Evolutionary conservation across 2,888 invertebrate species (phyloP), one percentile per base, ranked within the genome.

Genomic region (Coelogynopora nodosa): DNA sequence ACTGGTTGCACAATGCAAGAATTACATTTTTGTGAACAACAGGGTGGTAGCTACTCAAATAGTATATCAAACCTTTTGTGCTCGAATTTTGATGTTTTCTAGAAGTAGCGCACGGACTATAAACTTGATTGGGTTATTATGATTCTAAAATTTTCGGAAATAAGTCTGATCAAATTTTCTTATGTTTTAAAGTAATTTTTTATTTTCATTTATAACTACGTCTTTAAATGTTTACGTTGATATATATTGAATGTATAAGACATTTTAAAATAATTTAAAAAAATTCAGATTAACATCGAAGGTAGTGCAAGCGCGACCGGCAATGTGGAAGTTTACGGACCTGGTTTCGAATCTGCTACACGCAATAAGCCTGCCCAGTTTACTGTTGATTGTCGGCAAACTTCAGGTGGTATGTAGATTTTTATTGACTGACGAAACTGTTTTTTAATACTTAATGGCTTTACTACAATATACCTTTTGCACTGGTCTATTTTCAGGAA

Each of bases 291-390:
- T 18, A 82, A 82, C 82, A 18, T 82, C 2, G 31, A 31, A 29
- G 82, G 82, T 5, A 31, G 82, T 31, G 82, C 82, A 29, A 31
- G n/a, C 13, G 31, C 82, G 1, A 13, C 82, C 23, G 82, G 31
- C n/a, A 82, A 82, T 27, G 82, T 82, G 1, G 28, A 5, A 29
- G 82, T 82, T 26, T 82, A 82, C 30, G 82, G 82, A 2, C 82
- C 82, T 2, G 82, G 82, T 5, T 31, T 82, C 30, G 27, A 82
- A 82, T 31, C 30, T 28, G 82, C 82, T 28, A 82, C 82, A 31
- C 82, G 82, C 30, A 82, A 82, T 82, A 31, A 31, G 18, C 1
- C 82, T 27, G 23, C 82, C 2, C 18, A 31, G 30, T 82, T 82
- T 27, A 82, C 82, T 27, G 82, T 82, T 82, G 82, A 82, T 28